Evolutionary conservation across 2,113 vertebrate species (phyloP).

Genomic region (Megaceryle maxima): DNA sequence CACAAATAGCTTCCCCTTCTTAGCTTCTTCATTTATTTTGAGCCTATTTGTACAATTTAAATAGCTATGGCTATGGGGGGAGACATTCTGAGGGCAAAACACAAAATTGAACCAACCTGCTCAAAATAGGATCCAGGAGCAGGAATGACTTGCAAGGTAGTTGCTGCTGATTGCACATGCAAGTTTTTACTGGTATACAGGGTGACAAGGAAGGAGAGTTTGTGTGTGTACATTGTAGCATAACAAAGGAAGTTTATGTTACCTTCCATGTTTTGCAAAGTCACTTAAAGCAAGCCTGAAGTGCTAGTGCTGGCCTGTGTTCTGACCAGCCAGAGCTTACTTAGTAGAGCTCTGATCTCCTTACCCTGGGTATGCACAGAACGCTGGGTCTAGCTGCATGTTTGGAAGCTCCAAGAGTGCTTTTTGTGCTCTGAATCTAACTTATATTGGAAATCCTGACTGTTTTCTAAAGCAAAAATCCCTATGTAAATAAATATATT

Average conservation of each 20-base stretch:
- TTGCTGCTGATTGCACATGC: not conserved
- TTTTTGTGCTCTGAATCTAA: not conserved
- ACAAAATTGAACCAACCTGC: not conserved
- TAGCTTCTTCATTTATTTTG: not conserved
- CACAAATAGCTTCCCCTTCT: not conserved
- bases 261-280: not conserved
- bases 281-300: not conserved
- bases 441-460: not conserved
- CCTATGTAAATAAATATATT: not conserved
- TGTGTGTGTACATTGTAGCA: rapidly evolving
- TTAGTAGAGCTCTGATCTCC: not conserved
- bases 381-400: not conserved
- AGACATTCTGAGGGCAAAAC: not conserved
- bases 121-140: not conserved
- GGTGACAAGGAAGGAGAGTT: not conserved
- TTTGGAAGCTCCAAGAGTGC: not conserved
- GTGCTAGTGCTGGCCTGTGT: rapidly evolving
- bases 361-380: not conserved
- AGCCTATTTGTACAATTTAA: not conserved
- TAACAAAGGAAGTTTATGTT: not conserved
- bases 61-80: not conserved
- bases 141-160: not conserved
- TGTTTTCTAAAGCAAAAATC: not conserved
- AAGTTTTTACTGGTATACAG: not conserved
- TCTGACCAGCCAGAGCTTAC: not conserved